A percentile compares a stretch with the other conserved stretches of the same genome.
Conservation (phyloP, 2,113 vertebrate species). For the Heterotis niloticus region DNA sequence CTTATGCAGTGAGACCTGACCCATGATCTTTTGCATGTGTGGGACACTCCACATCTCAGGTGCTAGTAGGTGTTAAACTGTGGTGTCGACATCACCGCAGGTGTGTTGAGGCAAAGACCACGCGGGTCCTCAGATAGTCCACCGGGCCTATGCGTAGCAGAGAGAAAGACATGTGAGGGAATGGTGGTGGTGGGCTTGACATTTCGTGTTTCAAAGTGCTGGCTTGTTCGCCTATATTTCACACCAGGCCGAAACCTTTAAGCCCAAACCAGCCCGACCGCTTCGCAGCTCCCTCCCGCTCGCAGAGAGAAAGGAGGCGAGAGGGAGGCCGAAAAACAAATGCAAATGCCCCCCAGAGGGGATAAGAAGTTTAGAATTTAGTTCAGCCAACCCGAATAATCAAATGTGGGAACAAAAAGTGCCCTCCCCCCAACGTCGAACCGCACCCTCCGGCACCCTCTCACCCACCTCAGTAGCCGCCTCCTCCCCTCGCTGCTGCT, state of each 20-base stretch:
- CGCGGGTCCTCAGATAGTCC: neutral
- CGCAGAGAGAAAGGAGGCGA: constrained; percentile 58
- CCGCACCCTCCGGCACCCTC: constrained; percentile 44
- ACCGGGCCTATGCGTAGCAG: neutral
- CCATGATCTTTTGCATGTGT: no score
- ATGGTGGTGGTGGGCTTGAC: constrained; percentile 33
- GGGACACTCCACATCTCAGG: neutral
- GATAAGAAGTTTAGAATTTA: constrained; percentile 79
- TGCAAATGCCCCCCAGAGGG: constrained; percentile 77
- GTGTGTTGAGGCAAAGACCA: constrained; percentile 4
- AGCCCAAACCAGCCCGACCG: constrained; percentile 66
- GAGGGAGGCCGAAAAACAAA: constrained; percentile 60
- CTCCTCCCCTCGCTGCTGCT: neutral
- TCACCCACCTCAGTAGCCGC: constrained; percentile 7
- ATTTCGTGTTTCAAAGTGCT: constrained; percentile 65
- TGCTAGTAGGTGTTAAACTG: neutral
- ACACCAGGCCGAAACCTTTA: constrained; percentile 74
- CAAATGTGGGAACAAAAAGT: constrained; percentile 78
- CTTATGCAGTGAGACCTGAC: no score
- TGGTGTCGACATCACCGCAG: neutral
- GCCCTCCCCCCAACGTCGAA: constrained; percentile 43
- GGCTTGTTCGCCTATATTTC: constrained; percentile 73
- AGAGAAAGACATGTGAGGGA: neutral
- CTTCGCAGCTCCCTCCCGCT: constrained; percentile 66
- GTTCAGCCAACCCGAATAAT: constrained; percentile 91